These are phyloP conservation scores for Zaprionus lineosus DNA, from an alignment of 2,888 invertebrate genomes.

Conservation along the genomic window DNA sequence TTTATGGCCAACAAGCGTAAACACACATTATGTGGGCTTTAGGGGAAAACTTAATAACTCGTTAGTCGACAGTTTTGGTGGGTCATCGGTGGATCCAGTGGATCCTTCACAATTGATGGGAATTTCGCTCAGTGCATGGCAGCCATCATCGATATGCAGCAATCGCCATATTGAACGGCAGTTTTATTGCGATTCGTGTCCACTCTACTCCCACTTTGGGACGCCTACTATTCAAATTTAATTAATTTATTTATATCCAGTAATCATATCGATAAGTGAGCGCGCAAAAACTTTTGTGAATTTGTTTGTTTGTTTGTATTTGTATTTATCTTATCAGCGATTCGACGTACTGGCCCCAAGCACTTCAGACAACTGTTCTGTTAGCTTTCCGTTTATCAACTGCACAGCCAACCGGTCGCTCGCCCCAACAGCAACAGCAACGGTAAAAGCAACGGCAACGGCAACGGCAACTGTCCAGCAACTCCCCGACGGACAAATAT, in stretches of 20 bases:
- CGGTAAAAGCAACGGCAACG: too few relatives aligned
- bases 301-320: conserved; percentile 28
- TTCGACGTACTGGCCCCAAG: conserved; percentile 45
- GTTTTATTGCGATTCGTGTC: conserved; percentile 35
- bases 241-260: conserved; percentile 77
- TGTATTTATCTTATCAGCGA: conserved; percentile 54
- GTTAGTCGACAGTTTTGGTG: too few relatives aligned
- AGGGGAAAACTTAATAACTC: too few relatives aligned
- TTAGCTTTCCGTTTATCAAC: conserved; percentile 51
- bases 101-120: too few relatives aligned
- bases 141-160: too few relatives aligned
- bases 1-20: too few relatives aligned
- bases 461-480: conserved; percentile 51
- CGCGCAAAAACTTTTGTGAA: conserved; percentile 28
- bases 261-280: conserved; percentile 66
- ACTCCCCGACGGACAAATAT: too few relatives aligned
- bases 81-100: too few relatives aligned
- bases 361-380: conserved; percentile 45
- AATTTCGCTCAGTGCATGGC: conserved; percentile 10
- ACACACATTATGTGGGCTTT: too few relatives aligned
- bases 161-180: background rate
- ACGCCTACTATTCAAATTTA: conserved; percentile 68
- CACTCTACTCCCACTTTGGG: conserved; percentile 25
- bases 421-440: conserved; percentile 55
- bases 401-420: conserved; percentile 53